phyloP scores from a whole-genome alignment of 2,888 invertebrate genomes.

The Ellobium chinense region DNA sequence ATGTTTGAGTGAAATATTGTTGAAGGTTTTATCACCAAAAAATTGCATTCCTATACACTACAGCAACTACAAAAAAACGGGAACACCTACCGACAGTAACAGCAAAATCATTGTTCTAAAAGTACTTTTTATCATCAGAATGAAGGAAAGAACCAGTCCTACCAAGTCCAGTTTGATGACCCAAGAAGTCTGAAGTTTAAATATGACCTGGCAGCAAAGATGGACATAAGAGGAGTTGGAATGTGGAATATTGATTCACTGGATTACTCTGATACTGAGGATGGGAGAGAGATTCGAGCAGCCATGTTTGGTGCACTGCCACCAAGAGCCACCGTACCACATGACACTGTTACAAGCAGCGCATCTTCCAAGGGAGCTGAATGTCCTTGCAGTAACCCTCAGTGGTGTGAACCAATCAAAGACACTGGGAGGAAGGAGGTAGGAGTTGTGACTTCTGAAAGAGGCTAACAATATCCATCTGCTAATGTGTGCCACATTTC shows the following conservation, averaged over 20 bases:
- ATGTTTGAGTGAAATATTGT: too few relatives aligned
- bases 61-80: too few relatives aligned
- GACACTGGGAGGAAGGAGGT: conserved; percentile 26
- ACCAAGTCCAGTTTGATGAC: conserved; percentile 78
- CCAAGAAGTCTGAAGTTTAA: conserved; percentile 74
- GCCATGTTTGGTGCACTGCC: conserved; percentile 74
- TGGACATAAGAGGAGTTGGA: conserved; percentile 76
- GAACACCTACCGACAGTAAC: too few relatives aligned
- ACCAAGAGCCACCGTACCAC: not conserved
- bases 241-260: conserved; percentile 79
- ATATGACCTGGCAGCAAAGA: conserved; percentile 65
- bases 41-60: too few relatives aligned
- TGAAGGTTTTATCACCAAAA: too few relatives aligned
- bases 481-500: too few relatives aligned
- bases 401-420: conserved; percentile 37
- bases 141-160: conserved; percentile 25
- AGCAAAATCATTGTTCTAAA: too few relatives aligned
- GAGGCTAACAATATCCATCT: too few relatives aligned
- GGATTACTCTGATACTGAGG: conserved; percentile 63
- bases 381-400: conserved; percentile 15
- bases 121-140: too few relatives aligned
- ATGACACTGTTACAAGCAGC: not conserved
- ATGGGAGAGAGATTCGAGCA: conserved; percentile 53
- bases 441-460: too few relatives aligned
- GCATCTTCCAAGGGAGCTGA: not conserved